Evolutionary conservation across 1,140 invertebrate genomes (phyloP), one percentile per base, ranked within the genome.

Genomic region (Pogonognathellus flavescens): DNA sequence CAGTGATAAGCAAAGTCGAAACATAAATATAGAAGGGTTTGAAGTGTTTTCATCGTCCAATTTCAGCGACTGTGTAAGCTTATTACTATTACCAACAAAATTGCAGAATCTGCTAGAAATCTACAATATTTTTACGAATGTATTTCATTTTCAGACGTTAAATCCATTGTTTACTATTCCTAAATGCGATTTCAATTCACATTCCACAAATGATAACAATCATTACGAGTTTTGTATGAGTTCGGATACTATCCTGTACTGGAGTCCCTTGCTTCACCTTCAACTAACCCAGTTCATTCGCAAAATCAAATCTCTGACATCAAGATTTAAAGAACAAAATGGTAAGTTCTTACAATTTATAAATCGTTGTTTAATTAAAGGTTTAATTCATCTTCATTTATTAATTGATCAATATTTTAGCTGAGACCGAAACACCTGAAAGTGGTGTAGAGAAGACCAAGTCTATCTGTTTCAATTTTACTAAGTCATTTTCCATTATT

Each of bases 1-100:
- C 14, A 88, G 85, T 57, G 86, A 88, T 86, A 62, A 82, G 41
- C 52, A 59, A 50, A 86, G 31, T 31, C 66, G 76, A 7, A 83
- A 18, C 14, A 70, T 88, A 14, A 85, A 31, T 31, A 60, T 88
- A 22, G 88, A 87, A 81, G 60, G 86, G 59, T 86, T 88, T 82
- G 88, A 88, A 85, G 88, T 87, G 6, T 88, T 87, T 52, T 88
- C 88, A 1, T 88, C 88, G 0, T 88, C 88, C 5, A 86, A 85
- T 62, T 88, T 66, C 80, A 88, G 88, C 22, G 88, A 88, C 66
- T 88, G 88, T 86, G 88, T 88, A 88, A 87, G 88, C 18, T 20
- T 0, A 66, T 7, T 14, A 22, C n/a, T 55, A 72, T 60, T 62
- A 22, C 9, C 9, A 9, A n/a, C n/a, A n/a, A n/a, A n/a, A n/a